Evolutionary conservation across 2,113 vertebrate genomes (phyloP), one percentile per base, ranked within the genome.

Genomic region (Peromyscus polionotus): DNA sequence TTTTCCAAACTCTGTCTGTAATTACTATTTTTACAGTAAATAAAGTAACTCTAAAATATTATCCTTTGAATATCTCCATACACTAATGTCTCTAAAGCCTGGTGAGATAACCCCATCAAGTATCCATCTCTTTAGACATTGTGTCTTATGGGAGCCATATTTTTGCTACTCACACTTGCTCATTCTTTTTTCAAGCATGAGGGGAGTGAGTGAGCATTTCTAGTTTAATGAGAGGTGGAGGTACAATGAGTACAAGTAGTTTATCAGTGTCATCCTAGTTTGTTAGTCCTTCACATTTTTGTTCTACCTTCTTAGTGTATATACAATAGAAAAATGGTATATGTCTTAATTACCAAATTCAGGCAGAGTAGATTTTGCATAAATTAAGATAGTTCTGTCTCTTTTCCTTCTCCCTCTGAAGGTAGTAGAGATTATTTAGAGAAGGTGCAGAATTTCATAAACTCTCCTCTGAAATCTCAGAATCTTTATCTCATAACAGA

Each of bases 401-500:
- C 13, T 5, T 91, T 22, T 77, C 39, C 7, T 5, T 54, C 9
- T 26, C 4, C 33, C 5, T 75, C 4, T 8, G 75, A 14, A 70
- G 24, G 51, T 90, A 57, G 80, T 67, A 16, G 28, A 36, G 26
- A 80, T 87, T 48, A 13, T 76, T 17, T 20, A 59, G 1, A 84
- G 42, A 88, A 20, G 8, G 3, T 0, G 79, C 8, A 57, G 7
- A 77, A 81, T 95, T 95, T 77, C 20, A 14, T 48, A 88, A 28
- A 57, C 57, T 77, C 1, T 91, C 75, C 79, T 84, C 17, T 77
- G 24, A 79, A 95, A 91, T 93, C 11, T 68, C 83, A 76, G 95
- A 95, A 73, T 51, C 73, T 76, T 95, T 68, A 33, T 87, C 68
- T 97, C 54, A 83, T 59, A 28, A 92, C 57, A 85, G n/a, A 88